Evolutionary conservation across 1,140 invertebrate genomes (phyloP).

Genomic region (Bombus breviceps): DNA sequence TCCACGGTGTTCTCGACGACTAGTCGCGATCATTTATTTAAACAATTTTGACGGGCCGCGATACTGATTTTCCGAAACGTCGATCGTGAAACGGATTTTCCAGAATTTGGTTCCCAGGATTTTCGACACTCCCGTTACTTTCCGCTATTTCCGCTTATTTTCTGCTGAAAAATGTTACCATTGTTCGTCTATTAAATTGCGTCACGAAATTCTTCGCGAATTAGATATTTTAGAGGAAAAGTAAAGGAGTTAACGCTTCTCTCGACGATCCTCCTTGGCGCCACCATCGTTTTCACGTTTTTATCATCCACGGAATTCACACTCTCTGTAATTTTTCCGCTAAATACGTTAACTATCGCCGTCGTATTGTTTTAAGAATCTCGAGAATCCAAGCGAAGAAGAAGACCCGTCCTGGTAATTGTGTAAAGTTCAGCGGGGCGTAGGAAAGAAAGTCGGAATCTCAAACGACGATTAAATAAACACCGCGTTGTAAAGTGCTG

Average conservation of each 20-base stretch:
- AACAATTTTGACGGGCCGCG: slow-evolving; percentile 3
- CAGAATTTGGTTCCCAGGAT: neutral
- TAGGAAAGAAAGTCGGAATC: neutral
- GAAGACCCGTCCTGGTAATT: slow-evolving; percentile 17
- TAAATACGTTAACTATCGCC: neutral
- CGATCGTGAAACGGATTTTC: neutral
- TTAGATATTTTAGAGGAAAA: neutral
- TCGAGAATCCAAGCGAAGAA: neutral
- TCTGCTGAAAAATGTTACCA: no score
- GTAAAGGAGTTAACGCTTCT: neutral
- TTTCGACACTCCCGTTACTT: neutral
- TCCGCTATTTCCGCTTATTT: neutral
- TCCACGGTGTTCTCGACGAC: neutral
- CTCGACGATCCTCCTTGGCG: neutral
- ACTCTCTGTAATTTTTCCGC: neutral
- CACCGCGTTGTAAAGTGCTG: neutral
- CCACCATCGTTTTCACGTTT: neutral
- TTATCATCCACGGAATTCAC: neutral
- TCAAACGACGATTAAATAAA: slow-evolving; percentile 57
- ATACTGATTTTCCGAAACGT: neutral
- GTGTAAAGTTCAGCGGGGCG: slow-evolving; percentile 11
- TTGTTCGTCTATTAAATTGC: neutral
- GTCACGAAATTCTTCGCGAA: neutral
- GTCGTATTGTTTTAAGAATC: neutral
- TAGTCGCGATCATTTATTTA: slow-evolving; percentile 36